Conservation (phyloP, 2,113 vertebrate species). For the Brachionichthys hirsutus region DNA sequence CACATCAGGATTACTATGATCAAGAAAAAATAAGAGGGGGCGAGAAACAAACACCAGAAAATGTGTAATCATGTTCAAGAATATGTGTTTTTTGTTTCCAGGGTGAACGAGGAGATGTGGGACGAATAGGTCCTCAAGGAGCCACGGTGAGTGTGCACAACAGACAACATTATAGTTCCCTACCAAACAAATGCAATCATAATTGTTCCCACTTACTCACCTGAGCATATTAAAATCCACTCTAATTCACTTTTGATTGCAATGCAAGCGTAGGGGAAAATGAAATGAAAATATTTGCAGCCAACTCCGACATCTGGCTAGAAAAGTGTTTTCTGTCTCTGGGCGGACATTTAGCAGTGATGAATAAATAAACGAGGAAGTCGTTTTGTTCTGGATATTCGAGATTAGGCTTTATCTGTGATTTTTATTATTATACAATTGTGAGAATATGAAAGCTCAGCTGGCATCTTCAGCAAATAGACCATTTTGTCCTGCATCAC, state of each 20-base stretch:
- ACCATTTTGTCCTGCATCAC: constrained; percentile 24
- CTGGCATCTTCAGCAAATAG: constrained; percentile 28
- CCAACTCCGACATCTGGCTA: not conserved
- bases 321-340: constrained; percentile 12
- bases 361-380: constrained; percentile 17
- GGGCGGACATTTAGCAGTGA: constrained; percentile 17
- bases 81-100: constrained; percentile 38
- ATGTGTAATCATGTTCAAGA: not conserved
- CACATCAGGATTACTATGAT: constrained; percentile 3
- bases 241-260: constrained; percentile 32
- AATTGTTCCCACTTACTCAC: not conserved
- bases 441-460: constrained; percentile 35
- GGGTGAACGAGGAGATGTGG: constrained; percentile 77
- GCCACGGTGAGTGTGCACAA: constrained; percentile 67
- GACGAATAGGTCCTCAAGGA: constrained; percentile 72
- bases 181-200: constrained; percentile 2
- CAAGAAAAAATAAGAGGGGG: not conserved
- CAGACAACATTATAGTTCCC: not conserved
- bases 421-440: constrained; percentile 15
- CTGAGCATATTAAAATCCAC: constrained; percentile 19
- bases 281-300: not conserved
- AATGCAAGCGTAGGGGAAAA: constrained; percentile 7
- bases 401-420: constrained; percentile 17
- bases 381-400: constrained; percentile 18
- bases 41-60: not conserved